A percentile compares a stretch with the other conserved stretches of the same genome.
Conservation (phyloP, 2,797 vertebrate genomes). For the Xenentodon cancila region DNA sequence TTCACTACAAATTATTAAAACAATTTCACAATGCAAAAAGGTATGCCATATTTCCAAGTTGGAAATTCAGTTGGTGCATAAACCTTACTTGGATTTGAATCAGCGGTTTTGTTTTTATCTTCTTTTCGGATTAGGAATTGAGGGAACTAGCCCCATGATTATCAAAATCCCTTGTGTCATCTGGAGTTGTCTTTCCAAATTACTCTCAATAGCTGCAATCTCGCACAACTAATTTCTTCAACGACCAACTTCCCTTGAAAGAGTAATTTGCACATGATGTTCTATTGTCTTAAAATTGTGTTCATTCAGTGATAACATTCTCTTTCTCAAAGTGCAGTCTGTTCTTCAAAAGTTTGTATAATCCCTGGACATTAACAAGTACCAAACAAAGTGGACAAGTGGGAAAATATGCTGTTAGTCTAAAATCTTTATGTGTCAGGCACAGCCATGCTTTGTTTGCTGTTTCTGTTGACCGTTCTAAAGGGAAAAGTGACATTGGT, state of each 20-base stretch:
- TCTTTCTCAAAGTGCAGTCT: conserved; percentile 58
- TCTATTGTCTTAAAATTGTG: conserved; percentile 71
- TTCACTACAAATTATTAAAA: conserved; percentile 3
- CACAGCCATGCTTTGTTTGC: conserved; percentile 73
- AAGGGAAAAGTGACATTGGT: conserved; percentile 86
- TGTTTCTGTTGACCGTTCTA: conserved; percentile 70
- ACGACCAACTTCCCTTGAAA: conserved; percentile 72
- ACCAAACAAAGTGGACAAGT: conserved; percentile 75
- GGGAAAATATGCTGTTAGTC: conserved; percentile 63
- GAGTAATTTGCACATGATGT: conserved; percentile 70
- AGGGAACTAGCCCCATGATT: conserved; percentile 74
- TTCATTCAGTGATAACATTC: conserved; percentile 70
- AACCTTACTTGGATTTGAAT: conserved; percentile 67
- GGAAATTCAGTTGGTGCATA: conserved; percentile 47
- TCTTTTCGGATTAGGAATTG: conserved; percentile 76
- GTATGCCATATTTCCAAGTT: conserved; percentile 26
- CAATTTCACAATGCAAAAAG: conserved; percentile 16
- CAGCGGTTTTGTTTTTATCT: conserved; percentile 79
- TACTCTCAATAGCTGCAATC: conserved; percentile 71
- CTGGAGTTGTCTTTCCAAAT: conserved; percentile 77
- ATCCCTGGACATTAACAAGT: conserved; percentile 74
- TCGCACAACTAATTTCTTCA: conserved; percentile 72
- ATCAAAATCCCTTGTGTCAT: conserved; percentile 78
- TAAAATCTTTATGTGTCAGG: conserved; percentile 80
- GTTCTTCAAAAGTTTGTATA: conserved; percentile 75